Percentiles rank a stretch among this genome's conserved stretches.
These are phyloP conservation scores for Eulemur rufifrons DNA, from an alignment of 2,113 vertebrate species.

Conservation along the genomic window DNA sequence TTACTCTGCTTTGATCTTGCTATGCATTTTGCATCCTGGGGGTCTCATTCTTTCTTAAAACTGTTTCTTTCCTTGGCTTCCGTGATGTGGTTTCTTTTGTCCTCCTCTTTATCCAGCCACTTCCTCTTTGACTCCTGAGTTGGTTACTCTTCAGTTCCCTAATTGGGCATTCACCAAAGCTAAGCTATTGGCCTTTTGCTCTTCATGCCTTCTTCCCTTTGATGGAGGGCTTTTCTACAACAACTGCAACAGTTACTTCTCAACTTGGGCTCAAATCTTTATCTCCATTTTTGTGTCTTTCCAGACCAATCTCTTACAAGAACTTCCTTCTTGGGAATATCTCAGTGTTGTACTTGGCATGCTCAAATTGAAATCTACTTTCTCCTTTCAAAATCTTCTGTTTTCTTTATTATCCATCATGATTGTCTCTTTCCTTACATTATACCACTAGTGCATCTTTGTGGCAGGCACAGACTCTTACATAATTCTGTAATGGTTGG, in stretches of 20 bases:
- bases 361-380: not conserved
- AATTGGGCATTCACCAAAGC: not conserved
- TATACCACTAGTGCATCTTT: not conserved
- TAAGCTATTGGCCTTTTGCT: not conserved
- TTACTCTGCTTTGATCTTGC: not conserved
- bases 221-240: not conserved
- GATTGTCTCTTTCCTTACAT: not conserved
- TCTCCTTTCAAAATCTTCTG: not conserved
- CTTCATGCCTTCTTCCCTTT: not conserved
- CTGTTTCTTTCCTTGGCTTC: not conserved
- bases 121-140: not conserved
- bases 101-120: fast-evolving
- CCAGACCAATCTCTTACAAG: not conserved
- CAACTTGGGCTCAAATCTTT: not conserved
- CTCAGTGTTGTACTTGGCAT: not conserved
- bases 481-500: not conserved
- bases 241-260: not conserved
- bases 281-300: not conserved
- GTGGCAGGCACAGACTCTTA: not conserved
- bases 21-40: not conserved
- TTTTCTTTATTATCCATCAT: not conserved
- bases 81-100: not conserved
- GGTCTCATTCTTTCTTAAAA: not conserved
- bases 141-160: not conserved
- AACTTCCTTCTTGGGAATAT: not conserved